phyloP scores from a whole-genome alignment of 1,140 invertebrate genomes.

The Kradibia gibbosae region DNA sequence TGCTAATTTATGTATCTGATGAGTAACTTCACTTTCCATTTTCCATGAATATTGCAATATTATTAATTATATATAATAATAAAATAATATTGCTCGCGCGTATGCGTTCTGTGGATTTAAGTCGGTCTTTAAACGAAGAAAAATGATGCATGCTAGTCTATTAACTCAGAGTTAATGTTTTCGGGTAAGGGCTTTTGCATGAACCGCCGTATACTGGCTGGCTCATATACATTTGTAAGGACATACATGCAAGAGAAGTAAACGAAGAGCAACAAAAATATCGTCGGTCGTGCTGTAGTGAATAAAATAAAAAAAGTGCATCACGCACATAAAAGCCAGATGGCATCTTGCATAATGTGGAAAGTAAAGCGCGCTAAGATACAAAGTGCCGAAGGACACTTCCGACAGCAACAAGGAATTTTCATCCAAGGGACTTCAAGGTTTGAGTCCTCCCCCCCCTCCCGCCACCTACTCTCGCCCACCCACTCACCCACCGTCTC shows the following conservation, averaged over 20 bases:
- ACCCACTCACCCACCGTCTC: too few species aligned
- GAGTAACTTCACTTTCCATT: background rate
- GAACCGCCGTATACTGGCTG: background rate
- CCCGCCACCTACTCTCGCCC: too few species aligned
- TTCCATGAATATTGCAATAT: background rate
- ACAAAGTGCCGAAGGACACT: slow-evolving; percentile 36
- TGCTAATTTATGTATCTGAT: background rate
- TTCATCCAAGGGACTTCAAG: slow-evolving; percentile 13
- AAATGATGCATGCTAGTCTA: background rate
- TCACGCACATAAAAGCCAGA: slow-evolving; percentile 26
- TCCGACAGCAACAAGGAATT: slow-evolving; percentile 44
- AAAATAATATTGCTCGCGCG: too few species aligned
- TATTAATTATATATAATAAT: background rate
- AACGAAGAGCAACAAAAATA: background rate
- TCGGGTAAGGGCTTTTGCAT: background rate
- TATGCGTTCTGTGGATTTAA: background rate
- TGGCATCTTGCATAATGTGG: slow-evolving; percentile 42
- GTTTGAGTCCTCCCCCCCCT: background rate
- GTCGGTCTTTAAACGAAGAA: background rate
- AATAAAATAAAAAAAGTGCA: slow-evolving; percentile 24
- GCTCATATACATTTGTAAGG: background rate
- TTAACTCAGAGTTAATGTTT: background rate
- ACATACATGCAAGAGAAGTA: background rate
- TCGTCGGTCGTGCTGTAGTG: background rate
- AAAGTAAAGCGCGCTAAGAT: slow-evolving; percentile 28